Evolutionary conservation across 2,113 vertebrate species (phyloP).

Genomic region (Sporophila hypoxantha): DNA sequence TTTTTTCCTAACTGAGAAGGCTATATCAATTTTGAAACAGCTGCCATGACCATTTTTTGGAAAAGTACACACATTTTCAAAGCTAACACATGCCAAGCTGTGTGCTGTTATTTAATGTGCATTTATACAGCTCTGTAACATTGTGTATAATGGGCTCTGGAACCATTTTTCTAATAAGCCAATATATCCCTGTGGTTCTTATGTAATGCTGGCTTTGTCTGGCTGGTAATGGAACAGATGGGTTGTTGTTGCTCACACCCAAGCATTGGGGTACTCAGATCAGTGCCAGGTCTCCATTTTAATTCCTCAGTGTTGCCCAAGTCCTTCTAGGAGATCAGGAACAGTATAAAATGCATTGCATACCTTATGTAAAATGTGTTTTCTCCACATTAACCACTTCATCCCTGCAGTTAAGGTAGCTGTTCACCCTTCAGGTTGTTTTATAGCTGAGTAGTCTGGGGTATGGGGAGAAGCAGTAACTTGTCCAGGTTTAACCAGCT

Average conservation of each 20-base stretch:
- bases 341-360: not conserved
- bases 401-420: not conserved
- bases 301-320: not conserved
- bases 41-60: not conserved
- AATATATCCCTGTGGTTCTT: not conserved
- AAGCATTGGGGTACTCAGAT: not conserved
- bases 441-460: not conserved
- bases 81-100: not conserved
- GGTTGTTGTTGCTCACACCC: slow-evolving; percentile 4
- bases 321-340: not conserved
- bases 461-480: not conserved
- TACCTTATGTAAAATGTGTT: not conserved
- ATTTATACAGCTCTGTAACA: not conserved
- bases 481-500: not conserved
- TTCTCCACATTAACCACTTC: not conserved
- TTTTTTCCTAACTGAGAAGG: not conserved
- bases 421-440: not conserved
- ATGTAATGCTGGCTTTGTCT: slow-evolving; percentile 32
- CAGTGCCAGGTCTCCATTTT: not conserved
- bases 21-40: not conserved
- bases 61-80: slow-evolving; percentile 1
- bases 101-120: slow-evolving; percentile 3
- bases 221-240: slow-evolving; percentile 5
- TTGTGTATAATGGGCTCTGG: not conserved
- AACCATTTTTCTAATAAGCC: slow-evolving; percentile 1